phyloP scores from a whole-genome alignment of 2,888 invertebrate genomes.

The Spialia ferax region DNA sequence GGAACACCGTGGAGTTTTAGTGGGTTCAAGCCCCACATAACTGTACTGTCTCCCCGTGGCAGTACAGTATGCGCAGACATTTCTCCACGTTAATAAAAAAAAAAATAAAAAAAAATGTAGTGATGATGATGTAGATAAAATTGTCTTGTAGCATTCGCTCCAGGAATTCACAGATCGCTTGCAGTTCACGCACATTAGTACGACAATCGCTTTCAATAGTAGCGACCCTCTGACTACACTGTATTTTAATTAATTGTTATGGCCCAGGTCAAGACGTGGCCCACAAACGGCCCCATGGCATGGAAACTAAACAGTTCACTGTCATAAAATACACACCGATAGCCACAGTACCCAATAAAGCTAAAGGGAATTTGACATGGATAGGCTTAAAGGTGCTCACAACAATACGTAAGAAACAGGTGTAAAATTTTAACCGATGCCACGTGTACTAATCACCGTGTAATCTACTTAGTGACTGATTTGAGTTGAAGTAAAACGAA shows the following conservation, averaged over 20 bases:
- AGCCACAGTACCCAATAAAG: constrained; percentile 43
- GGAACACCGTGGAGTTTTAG: too few relatives aligned
- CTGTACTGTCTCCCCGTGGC: too few relatives aligned
- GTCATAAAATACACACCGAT: constrained; percentile 60
- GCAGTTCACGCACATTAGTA: not conserved
- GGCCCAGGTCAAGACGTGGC: constrained; percentile 62
- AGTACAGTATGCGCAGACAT: too few relatives aligned
- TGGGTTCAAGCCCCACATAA: too few relatives aligned
- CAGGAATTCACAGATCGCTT: not conserved
- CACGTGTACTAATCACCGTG: constrained; percentile 28
- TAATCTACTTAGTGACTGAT: constrained; percentile 26
- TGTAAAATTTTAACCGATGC: constrained; percentile 27
- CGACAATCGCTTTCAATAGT: constrained; percentile 36
- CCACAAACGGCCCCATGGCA: constrained; percentile 67
- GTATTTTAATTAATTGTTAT: constrained; percentile 83
- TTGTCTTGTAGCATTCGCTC: not conserved
- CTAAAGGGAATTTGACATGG: constrained; percentile 52
- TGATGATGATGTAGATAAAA: too few relatives aligned
- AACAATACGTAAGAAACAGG: constrained; percentile 23
- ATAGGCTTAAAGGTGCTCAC: constrained; percentile 48
- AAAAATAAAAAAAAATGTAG: too few relatives aligned
- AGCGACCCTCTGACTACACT: constrained; percentile 56
- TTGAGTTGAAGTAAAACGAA: constrained; percentile 30
- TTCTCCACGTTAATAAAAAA: too few relatives aligned
- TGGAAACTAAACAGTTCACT: constrained; percentile 59